A percentile compares a stretch with the other conserved stretches of the same genome.
Conservation (phyloP, 2,888 invertebrate genomes). For the Griposia aprilina region DNA sequence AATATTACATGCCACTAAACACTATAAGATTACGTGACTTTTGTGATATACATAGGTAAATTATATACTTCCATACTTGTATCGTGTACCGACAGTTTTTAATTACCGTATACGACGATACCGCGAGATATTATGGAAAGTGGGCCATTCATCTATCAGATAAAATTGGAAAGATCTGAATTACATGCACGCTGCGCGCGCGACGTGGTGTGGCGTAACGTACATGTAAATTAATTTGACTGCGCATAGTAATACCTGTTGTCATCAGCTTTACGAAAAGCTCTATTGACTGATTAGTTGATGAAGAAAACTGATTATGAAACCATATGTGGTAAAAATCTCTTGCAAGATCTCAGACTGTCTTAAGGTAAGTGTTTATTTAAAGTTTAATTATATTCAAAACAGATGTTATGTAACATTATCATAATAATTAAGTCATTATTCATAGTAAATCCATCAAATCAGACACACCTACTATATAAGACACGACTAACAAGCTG, state of each 20-base stretch:
- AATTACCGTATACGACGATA: slow-evolving; percentile 55
- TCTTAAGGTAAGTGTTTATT: not conserved
- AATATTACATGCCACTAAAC: slow-evolving; percentile 53
- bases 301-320: slow-evolving; percentile 1
- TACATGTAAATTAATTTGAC: slow-evolving; percentile 37
- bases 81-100: slow-evolving; percentile 45
- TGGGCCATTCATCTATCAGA: slow-evolving; percentile 57
- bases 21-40: slow-evolving; percentile 58
- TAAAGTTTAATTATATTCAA: slow-evolving; percentile 26
- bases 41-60: slow-evolving; percentile 44
- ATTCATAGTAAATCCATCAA: slow-evolving; percentile 50
- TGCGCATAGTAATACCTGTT: slow-evolving; percentile 2
- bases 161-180: slow-evolving; percentile 58
- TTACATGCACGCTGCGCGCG: slow-evolving; percentile 45
- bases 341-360: not conserved
- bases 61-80: slow-evolving; percentile 42
- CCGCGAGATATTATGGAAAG: slow-evolving; percentile 52
- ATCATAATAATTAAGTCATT: slow-evolving; percentile 46
- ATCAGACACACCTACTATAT: slow-evolving; percentile 36
- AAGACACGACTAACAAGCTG: slow-evolving; percentile 48
- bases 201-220: slow-evolving; percentile 42
- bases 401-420: slow-evolving; percentile 15
- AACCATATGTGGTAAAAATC: not conserved
- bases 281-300: slow-evolving; percentile 19
- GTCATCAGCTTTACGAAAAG: slow-evolving; percentile 25